Evolutionary conservation across 2,113 vertebrate genomes (phyloP), one percentile per base, ranked within the genome.

Genomic region (Callithrix jacchus): DNA sequence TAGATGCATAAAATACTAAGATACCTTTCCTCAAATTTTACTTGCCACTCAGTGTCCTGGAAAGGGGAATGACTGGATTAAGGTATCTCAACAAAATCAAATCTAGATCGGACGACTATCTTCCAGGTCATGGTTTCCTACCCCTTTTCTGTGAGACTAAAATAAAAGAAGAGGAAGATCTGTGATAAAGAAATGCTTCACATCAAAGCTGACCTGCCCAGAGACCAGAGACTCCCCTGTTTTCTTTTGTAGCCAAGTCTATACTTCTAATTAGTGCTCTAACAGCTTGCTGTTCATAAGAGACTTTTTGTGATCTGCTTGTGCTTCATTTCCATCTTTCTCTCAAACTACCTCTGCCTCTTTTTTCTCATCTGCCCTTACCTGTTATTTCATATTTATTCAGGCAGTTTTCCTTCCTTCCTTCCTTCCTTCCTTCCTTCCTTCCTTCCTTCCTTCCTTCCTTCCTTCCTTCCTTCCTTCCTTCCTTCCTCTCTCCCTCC

Each of bases 331-430:
- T 52, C 54, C 20, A 35, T 42, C n/a, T 73, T 80, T 68, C 58
- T 70, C 23, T 76, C 84, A 66, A 47, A 58, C 5, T 2, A 21
- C 70, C 42, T 70, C 21, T 25, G 30, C 8, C 37, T 81, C 52
- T 32, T 77, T 49, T 49, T 77, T 20, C 40, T 49, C 40, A 54
- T 16, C 81, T 80, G 42, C 42, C 87, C 18, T 45, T 82, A 40
- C 54, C 25, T 91, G 71, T 68, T 81, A 30, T 74, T 83, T 80
- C 40, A 76, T 86, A 23, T 93, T 89, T 93, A 70, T 87, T 73
- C 37, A 52, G 42, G 73, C 14, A 42, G 40, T 76, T 94, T 68
- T 54, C 81, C 45, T 87, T 68, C 27, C 58, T 64, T 30, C 30
- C 27, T 64, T 23, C 23, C 56, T 25, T 2, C 11, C 4, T 61